phyloP scores from a whole-genome alignment of 2,888 invertebrate species.

The Isoperla grammatica region DNA sequence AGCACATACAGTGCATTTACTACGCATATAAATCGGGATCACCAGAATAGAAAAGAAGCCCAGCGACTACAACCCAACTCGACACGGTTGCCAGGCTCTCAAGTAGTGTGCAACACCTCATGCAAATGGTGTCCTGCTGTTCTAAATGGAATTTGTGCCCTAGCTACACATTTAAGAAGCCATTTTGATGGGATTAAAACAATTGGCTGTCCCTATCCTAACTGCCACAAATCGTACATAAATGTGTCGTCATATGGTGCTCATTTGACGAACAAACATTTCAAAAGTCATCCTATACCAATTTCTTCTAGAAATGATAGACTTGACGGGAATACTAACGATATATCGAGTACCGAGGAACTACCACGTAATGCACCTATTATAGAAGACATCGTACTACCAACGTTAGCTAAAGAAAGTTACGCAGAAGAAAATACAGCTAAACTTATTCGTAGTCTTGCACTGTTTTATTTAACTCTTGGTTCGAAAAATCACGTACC shows the following conservation, averaged over 20 bases:
- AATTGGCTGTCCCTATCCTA: not conserved
- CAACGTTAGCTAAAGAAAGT: too few relatives aligned
- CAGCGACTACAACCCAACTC: not conserved
- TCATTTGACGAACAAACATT: not conserved
- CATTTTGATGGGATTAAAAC: not conserved
- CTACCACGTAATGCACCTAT: too few relatives aligned
- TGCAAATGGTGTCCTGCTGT: not conserved
- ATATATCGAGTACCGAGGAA: too few relatives aligned
- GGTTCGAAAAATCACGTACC: conserved; percentile 1
- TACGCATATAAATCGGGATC: not conserved
- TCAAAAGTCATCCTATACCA: not conserved
- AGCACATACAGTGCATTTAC: not conserved
- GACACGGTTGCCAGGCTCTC: not conserved
- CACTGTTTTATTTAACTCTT: not conserved
- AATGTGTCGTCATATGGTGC: conserved; percentile 1
- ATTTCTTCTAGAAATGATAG: not conserved
- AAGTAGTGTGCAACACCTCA: not conserved
- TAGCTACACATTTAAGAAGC: not conserved
- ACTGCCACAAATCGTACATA: not conserved
- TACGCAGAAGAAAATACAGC: too few relatives aligned
- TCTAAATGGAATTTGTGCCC: not conserved
- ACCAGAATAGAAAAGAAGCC: too few relatives aligned
- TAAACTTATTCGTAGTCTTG: not conserved
- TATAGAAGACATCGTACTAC: too few relatives aligned
- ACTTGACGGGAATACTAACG: too few relatives aligned